Evolutionary conservation across 2,113 vertebrate genomes (phyloP).

Genomic region (Seriola rivoliana): DNA sequence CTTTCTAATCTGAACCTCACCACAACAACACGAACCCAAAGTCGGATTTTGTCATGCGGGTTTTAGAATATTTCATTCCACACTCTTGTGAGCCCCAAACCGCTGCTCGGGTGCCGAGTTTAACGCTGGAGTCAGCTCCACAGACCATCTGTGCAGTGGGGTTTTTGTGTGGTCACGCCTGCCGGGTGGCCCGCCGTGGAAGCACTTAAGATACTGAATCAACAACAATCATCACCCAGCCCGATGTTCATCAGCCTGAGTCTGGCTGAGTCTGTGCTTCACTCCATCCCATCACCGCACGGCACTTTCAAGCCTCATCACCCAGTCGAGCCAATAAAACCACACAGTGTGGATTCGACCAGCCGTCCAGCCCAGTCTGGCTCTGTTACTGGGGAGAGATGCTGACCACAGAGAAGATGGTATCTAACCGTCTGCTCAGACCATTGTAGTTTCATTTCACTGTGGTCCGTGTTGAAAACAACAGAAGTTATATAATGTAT

Average conservation of each 20-base stretch:
- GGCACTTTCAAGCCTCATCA: conserved; percentile 57
- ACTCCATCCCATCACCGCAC: conserved; percentile 28
- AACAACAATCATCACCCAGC: conserved; percentile 61
- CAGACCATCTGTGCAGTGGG: conserved; percentile 52
- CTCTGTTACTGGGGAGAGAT: conserved; percentile 27
- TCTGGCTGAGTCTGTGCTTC: conserved; percentile 1
- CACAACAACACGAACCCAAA: conserved; percentile 60
- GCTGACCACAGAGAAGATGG: conserved; percentile 42
- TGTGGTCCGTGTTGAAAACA: background rate
- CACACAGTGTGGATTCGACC: conserved; percentile 42
- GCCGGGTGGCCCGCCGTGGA: conserved; percentile 74
- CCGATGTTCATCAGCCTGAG: conserved; percentile 21
- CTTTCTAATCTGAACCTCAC: conserved; percentile 32
- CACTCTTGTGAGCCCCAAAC: conserved; percentile 37
- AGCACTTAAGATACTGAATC: conserved; percentile 72
- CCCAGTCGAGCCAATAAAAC: conserved; percentile 63
- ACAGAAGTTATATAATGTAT: conserved; percentile 1
- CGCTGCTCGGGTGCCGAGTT: background rate
- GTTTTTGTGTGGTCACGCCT: conserved; percentile 60
- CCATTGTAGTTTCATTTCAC: conserved; percentile 20
- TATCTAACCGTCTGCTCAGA: conserved; percentile 4
- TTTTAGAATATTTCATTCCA: conserved; percentile 55
- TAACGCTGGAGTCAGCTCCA: conserved; percentile 1
- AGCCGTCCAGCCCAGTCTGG: conserved; percentile 38
- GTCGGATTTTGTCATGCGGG: conserved; percentile 40